Evolutionary conservation across 2,797 vertebrate genomes (phyloP).

Genomic region (Pseudocheirus occidentalis): DNA sequence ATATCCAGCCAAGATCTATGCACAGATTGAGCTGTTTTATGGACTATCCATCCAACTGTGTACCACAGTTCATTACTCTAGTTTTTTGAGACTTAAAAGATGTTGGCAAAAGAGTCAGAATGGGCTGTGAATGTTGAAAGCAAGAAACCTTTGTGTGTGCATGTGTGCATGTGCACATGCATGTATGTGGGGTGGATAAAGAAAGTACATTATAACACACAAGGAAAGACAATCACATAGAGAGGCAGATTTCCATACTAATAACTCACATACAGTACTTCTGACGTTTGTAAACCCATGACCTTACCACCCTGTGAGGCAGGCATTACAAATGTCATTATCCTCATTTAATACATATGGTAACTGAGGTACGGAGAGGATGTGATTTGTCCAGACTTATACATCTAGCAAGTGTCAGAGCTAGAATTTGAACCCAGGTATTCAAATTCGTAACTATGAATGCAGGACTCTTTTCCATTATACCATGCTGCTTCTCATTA

Average conservation of each 20-base stretch:
- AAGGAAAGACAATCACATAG: neutral
- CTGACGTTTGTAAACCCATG: neutral
- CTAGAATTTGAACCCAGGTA: neutral
- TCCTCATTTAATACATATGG: neutral
- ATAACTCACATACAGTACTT: neutral
- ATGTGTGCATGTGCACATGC: no score
- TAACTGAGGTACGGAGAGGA: neutral
- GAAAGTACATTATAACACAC: neutral
- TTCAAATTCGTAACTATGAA: neutral
- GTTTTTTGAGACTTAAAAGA: neutral
- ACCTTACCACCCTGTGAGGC: neutral
- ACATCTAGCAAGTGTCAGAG: neutral
- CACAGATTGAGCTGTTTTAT: neutral
- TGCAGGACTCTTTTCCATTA: neutral
- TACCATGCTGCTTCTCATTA: neutral
- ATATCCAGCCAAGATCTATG: neutral
- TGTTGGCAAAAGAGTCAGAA: no score
- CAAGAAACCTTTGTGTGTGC: neutral
- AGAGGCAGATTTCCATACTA: neutral
- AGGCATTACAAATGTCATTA: neutral
- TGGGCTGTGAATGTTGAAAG: neutral
- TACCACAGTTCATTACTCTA: neutral
- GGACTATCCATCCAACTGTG: neutral
- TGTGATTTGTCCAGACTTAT: neutral
- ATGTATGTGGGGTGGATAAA: neutral